These are phyloP conservation scores for Artibeus lituratus DNA, from an alignment of 2,797 vertebrate genomes.

Conservation along the genomic window DNA sequence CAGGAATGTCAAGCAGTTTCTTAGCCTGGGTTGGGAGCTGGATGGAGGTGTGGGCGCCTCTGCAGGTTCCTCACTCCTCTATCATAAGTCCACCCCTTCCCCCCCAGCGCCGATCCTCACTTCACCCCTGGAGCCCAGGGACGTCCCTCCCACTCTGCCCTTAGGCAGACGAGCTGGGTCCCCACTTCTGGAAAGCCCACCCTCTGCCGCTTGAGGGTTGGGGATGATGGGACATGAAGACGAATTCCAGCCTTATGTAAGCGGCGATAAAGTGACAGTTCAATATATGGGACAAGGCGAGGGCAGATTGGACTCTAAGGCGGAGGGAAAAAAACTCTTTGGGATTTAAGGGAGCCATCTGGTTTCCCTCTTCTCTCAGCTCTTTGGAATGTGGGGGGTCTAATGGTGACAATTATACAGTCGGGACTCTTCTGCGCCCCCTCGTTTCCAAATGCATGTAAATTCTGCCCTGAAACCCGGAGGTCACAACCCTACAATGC, in stretches of 20 bases:
- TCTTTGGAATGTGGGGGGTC: background rate
- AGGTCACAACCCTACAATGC: background rate
- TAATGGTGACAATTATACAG: background rate
- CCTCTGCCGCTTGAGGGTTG: background rate
- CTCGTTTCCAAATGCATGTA: background rate
- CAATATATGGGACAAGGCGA: background rate
- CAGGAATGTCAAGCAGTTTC: background rate
- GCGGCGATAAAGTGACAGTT: background rate
- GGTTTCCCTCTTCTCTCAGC: background rate
- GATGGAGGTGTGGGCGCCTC: background rate
- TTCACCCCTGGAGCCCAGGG: background rate
- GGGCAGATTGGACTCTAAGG: background rate
- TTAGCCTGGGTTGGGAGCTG: background rate
- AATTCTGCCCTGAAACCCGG: background rate
- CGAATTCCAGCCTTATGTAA: background rate
- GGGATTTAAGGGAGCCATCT: background rate
- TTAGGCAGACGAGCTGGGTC: background rate
- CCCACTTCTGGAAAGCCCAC: background rate
- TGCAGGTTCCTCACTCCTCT: background rate
- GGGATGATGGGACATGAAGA: background rate
- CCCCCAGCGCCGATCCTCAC: background rate
- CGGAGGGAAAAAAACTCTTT: too few relatives aligned
- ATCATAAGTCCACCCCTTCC: rapidly evolving
- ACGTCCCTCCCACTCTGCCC: background rate
- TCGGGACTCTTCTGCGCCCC: background rate